A percentile compares a stretch with the other conserved stretches of the same genome.
phyloP scores from a whole-genome alignment of 2,888 invertebrate genomes.

The Patella depressa region DNA sequence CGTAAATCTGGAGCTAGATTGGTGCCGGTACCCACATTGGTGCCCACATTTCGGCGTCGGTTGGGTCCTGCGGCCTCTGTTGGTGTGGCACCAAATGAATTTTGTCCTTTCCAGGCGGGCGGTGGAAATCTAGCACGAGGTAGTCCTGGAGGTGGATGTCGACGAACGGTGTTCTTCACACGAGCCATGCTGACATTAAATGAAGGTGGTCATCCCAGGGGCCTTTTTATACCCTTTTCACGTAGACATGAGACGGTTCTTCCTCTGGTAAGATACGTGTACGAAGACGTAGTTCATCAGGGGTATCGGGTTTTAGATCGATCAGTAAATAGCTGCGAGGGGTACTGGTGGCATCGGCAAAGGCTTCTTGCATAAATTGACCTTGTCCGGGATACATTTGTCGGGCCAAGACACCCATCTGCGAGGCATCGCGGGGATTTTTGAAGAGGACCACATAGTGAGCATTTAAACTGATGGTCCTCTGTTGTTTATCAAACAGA shows the following conservation, averaged over 20 bases:
- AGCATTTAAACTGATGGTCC: conserved; percentile 16
- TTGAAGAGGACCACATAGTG: conserved; percentile 20
- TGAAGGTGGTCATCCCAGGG: too few species aligned
- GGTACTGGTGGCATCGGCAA: background rate
- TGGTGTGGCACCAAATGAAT: too few species aligned
- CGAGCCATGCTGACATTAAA: too few species aligned
- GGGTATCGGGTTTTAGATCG: conserved; percentile 4
- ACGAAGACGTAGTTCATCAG: background rate
- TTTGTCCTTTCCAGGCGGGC: too few species aligned
- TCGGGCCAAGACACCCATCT: conserved; percentile 1
- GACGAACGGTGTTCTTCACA: too few species aligned
- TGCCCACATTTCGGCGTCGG: too few species aligned
- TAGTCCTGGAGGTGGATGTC: too few species aligned
- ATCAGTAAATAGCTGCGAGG: background rate
- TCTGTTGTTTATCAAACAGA: conserved; percentile 10
- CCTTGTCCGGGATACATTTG: background rate
- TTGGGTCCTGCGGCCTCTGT: too few species aligned
- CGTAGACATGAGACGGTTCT: background rate
- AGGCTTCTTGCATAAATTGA: conserved; percentile 8
- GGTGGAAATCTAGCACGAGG: too few species aligned
- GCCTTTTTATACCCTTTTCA: background rate
- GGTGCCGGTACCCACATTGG: too few species aligned
- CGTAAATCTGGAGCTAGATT: too few species aligned
- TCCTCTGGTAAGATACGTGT: conserved; percentile 2
- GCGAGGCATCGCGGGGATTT: conserved; percentile 9